Conservation (phyloP, 2,888 invertebrate species). For the Rhopalosiphum nymphaeae region DNA sequence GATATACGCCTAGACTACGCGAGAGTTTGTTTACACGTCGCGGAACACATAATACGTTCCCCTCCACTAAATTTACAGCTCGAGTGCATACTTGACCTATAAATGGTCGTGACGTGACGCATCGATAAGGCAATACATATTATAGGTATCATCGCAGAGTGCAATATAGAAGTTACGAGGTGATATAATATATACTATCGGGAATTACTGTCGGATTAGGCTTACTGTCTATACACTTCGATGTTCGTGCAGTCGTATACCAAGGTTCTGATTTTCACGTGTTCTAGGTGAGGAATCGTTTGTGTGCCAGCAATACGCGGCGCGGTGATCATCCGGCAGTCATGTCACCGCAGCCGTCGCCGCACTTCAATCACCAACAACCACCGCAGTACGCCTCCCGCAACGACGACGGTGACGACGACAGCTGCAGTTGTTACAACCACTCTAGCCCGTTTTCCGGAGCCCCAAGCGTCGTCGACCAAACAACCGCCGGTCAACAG, state of each 20-base stretch:
- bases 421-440: neutral
- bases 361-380: neutral
- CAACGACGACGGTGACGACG: neutral
- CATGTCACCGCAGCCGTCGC: slow-evolving; percentile 11
- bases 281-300: neutral
- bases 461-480: neutral
- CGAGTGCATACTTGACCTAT: neutral
- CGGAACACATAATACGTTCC: neutral
- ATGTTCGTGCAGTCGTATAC: neutral
- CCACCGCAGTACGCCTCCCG: neutral
- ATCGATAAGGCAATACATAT: neutral
- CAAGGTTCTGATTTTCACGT: slow-evolving; percentile 24
- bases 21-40: neutral
- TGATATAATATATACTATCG: neutral
- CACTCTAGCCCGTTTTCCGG: neutral
- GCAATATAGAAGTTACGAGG: neutral
- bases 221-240: neutral
- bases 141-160: neutral
- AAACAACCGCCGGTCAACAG: neutral
- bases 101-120: neutral
- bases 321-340: slow-evolving; percentile 10
- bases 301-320: neutral
- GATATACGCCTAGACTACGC: neutral
- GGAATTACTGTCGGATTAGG: neutral
- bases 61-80: neutral